Evolutionary conservation across 2,113 vertebrate species (phyloP), one percentile per base, ranked within the genome.

Genomic region (Jacana jacana): DNA sequence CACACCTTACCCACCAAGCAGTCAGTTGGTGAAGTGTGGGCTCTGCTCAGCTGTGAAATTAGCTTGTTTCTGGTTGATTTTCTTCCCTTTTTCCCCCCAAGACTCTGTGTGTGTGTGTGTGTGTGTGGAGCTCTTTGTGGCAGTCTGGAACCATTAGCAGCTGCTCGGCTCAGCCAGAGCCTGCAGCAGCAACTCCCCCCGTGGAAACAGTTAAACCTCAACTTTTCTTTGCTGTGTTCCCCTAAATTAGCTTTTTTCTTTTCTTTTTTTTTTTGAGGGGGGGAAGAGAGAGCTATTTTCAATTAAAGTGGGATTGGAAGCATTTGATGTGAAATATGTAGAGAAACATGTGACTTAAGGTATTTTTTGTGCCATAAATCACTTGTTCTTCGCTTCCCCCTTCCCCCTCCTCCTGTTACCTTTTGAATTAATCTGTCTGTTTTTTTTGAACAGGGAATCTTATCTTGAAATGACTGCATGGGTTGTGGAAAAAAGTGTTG

Each of bases 1-100:
- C 95, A 95, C 97, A 94, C 58, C 66, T 64, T 27, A 35, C 10
- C 57, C 72, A 35, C 52, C 35, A 31, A 96, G 95, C 92, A 85
- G 86, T 87, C 88, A 77, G 95, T 94, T 96, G 95, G 96, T 95
- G 93, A 95, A 96, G 94, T 81, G 94, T 81, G 82, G 93, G 71
- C 75, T 96, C 93, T 49, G 66, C 93, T 92, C 83, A 97, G 87
- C 96, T 97, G 91, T 96, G 88, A 97, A 97, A 97, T 97, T 79
- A 96, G 91, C 95, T 97, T 93, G 88, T 97, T 97, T 80, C 88
- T 84, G 83, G 17, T 19, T 9, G 16, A 12, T 33, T 78, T 81
- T 84, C 54, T 30, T 52, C 13, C 61, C 8, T 35, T 14, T 33
- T 20, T 8, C 30, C 30, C 31, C 20, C 3, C 6, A 4, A 31